Base-by-base conservation (phyloP, 37 sponge, comb jelly and placozoan species). In the Cladorhizidae sp. region DNA sequence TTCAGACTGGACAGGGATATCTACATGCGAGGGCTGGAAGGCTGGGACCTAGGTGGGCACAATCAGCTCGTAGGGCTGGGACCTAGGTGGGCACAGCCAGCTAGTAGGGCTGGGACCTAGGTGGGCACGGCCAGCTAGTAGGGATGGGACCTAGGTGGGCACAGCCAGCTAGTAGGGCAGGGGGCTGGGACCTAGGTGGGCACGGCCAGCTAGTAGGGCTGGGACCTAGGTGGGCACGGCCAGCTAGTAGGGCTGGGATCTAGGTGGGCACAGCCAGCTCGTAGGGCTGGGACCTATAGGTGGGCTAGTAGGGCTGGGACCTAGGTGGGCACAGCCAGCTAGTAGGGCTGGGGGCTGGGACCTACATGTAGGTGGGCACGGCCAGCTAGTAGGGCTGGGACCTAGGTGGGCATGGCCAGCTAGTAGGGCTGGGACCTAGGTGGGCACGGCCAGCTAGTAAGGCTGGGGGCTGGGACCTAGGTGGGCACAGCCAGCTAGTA, bases 11-110 rank as follows among this genome's bases (percentile, higher is more conserved):
- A 85, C 85, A 51, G 72, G 78, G 85, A 85, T 42, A 62, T 85
- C 40, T 85, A 85, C 79, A 85, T 85, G 85, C 57, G 78, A 26
- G 85, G 85, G 0, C 78, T 85, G 39, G 85, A 85, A 64, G 85
- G 85, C 32, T 85, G 85, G 85, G 85, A 85, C 72, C 18, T 43
- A n/a, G 85, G 85, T 85, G 63, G 2, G 57, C 63, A 33, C 5
- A 23, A 3, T 17, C 3, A 33, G 26, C 15, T 21, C 33, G 42
- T 43, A 38, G 5, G 69, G 40, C 21, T 8, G 5, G 69, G 37
- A 67, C 5, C 15, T 67, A 17, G 69, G 69, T 20, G 69, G 37
- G 40, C 21, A 36, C 20, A n/a, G 20, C 65, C 65, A 76, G 84
- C 3, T 56, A 75, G 57, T 75, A 83, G 69, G 84, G 84, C 1